phyloP scores from a whole-genome alignment of 2,797 vertebrate species.

The Sylvilagus floridanus region DNA sequence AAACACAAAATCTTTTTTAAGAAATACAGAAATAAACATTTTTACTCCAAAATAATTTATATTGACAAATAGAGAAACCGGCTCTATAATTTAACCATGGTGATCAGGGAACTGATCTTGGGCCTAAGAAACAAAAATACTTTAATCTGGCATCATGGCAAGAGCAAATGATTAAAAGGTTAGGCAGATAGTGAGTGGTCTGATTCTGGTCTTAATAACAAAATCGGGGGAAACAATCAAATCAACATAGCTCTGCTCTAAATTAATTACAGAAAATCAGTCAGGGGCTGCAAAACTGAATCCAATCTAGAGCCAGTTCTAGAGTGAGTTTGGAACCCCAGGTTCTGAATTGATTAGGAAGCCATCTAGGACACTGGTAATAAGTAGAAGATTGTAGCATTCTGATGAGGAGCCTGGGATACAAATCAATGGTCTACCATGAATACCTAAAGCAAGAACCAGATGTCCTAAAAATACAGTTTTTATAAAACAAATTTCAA shows the following conservation, averaged over 20 bases:
- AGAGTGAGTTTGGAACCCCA: background rate
- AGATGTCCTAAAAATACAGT: conserved; percentile 15
- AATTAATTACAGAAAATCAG: conserved; percentile 39
- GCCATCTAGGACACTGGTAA: background rate
- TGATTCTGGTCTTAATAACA: background rate
- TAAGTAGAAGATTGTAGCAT: background rate
- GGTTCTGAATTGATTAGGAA: background rate
- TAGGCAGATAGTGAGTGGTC: background rate
- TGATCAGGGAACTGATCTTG: background rate
- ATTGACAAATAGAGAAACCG: conserved; percentile 32
- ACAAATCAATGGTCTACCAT: background rate
- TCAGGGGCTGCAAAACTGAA: conserved; percentile 13
- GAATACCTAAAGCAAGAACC: background rate
- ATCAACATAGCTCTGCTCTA: background rate
- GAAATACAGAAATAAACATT: conserved; percentile 1
- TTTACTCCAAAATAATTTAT: conserved; percentile 21
- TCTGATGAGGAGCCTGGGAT: background rate
- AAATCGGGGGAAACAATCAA: background rate
- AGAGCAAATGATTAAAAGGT: background rate
- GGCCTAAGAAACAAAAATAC: conserved; percentile 20
- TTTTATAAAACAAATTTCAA: conserved; percentile 44
- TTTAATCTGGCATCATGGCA: background rate
- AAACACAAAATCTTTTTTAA: background rate
- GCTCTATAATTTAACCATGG: background rate
- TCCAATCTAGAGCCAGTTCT: background rate